Evolutionary conservation across 2,888 invertebrate genomes (phyloP), one percentile per base, ranked within the genome.

Genomic region (Cotesia congregata): DNA sequence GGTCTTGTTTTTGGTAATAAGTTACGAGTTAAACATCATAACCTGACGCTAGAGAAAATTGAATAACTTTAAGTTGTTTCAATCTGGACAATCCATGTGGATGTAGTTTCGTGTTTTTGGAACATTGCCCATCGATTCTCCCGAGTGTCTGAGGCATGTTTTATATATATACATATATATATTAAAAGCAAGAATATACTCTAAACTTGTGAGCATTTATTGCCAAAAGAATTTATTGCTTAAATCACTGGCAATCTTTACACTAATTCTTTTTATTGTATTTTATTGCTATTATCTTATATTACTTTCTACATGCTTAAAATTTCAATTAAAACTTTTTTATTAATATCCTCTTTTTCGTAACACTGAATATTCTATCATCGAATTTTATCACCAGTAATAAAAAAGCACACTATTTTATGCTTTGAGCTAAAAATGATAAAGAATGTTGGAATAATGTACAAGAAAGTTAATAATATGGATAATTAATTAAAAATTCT

Each of bases 1-100:
- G 72, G 67, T 62, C 72, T 72, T 62, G 62, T 38, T 41, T 72
- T 65, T 60, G 50, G 67, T 60, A 67, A 72, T 62, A 62, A 72
- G 62, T 30, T 59, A 17, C 39, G 61, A 50, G 50, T 50, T 50
- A 67, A 40, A 67, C 15, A 67, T 67, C 12, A 67, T 30, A 67
- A 39, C 67, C 38, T n/a, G 15, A 67, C 17, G 70, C 59, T 30
- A 15, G 12, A 59, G 71, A 61, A 71, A 71, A 61, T 71, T 61
- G 39, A 71, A 71, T 71, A 61, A 61, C 60, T 61, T 61, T 38
- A 15, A 71, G 60, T 59, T n/a, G 59, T 60, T 61, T 38, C 50
- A 59, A 50, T 50, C 50, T 50, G 50, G 50, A 50, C 50, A 38
- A 61, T 38, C 59, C 71, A 39, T 61, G 71, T 71, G 71, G 71